These are phyloP conservation scores for Anisognathus igniventris DNA, from an alignment of 2,797 vertebrate genomes.

Conservation along the genomic window DNA sequence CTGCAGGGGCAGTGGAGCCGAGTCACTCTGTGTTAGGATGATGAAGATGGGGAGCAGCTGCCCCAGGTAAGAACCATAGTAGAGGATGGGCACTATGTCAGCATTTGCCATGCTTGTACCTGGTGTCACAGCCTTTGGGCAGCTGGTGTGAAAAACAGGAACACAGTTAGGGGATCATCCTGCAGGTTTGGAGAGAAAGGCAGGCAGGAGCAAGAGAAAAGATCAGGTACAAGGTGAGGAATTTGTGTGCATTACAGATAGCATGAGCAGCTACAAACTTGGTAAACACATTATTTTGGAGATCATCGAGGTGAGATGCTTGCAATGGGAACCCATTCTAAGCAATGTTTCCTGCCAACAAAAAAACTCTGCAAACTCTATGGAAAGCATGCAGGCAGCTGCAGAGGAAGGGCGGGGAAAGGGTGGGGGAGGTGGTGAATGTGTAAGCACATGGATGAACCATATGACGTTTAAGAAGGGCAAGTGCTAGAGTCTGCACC, in stretches of 20 bases:
- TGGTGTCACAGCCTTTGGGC: neutral
- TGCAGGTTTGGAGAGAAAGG: neutral
- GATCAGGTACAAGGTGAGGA: neutral
- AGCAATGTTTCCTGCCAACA: neutral
- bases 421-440: neutral
- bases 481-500: neutral
- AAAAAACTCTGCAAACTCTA: neutral
- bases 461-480: neutral
- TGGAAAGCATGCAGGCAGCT: neutral
- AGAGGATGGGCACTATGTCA: neutral
- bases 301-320: neutral
- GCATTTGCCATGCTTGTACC: fast-evolving
- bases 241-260: neutral
- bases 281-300: neutral
- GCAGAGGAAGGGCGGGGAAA: neutral
- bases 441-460: neutral
- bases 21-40: neutral
- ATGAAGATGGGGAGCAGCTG: neutral
- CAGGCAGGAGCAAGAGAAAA: neutral
- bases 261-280: neutral
- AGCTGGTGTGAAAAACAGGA: neutral
- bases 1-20: neutral
- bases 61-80: neutral
- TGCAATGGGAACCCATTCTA: neutral
- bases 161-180: fast-evolving